A percentile compares a stretch with the other conserved stretches of the same genome.
Evolutionary conservation across 2,113 vertebrate genomes (phyloP).

Genomic region (Sceloporus undulatus): DNA sequence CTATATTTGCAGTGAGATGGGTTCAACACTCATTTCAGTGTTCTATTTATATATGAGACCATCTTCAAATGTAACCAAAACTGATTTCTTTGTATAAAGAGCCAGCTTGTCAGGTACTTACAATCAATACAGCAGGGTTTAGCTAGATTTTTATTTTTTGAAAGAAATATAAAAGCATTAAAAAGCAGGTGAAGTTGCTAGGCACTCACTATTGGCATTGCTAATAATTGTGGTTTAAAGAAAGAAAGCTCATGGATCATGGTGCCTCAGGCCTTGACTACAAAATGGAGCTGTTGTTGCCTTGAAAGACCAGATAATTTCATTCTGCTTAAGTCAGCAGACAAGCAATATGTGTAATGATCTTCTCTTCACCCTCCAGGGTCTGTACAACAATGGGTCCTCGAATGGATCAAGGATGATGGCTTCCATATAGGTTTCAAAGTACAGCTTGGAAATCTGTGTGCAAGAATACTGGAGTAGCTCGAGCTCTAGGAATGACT

Average conservation of each 20-base stretch:
- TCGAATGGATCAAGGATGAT: constrained; percentile 41
- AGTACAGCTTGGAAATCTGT: constrained; percentile 42
- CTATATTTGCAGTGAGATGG: neutral
- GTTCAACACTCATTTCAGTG: constrained; percentile 2
- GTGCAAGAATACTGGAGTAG: constrained; percentile 43
- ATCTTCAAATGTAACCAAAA: constrained; percentile 30
- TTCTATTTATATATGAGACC: neutral
- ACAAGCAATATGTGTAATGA: constrained; percentile 36
- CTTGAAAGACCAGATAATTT: constrained; percentile 66
- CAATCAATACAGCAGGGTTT: neutral
- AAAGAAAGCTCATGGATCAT: constrained; percentile 24
- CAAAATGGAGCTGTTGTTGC: constrained; percentile 20
- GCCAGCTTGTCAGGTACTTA: neutral
- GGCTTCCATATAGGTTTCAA: constrained; percentile 52
- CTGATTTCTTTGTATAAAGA: too few species aligned
- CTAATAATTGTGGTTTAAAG: constrained; percentile 33
- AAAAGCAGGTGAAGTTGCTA: constrained; percentile 21
- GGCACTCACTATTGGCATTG: constrained; percentile 30
- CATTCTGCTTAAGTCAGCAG: constrained; percentile 52
- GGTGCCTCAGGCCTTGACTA: constrained; percentile 14
- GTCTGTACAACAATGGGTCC: constrained; percentile 49
- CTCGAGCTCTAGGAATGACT: constrained; percentile 53
- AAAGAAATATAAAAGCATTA: constrained; percentile 10
- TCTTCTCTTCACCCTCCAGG: constrained; percentile 58
- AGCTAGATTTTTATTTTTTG: constrained; percentile 27